Conservation (phyloP, 2,113 vertebrate genomes). For the Himantopus leucocephalus region DNA sequence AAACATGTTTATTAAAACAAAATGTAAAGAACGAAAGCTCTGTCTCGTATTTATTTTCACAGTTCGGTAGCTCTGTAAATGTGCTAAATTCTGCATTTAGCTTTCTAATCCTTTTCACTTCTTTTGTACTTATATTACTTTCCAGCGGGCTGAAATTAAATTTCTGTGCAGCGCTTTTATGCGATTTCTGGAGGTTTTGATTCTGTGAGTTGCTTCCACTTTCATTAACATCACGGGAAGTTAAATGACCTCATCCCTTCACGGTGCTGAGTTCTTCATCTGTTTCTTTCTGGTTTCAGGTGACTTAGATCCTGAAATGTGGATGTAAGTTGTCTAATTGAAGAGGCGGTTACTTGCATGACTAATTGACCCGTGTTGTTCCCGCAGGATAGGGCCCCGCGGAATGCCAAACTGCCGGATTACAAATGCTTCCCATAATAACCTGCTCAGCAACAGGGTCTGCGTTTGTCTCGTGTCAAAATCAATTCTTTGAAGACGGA, state of each 20-base stretch:
- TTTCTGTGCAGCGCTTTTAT: background rate
- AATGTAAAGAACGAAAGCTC: background rate
- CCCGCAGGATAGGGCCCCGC: background rate
- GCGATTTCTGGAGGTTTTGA: background rate
- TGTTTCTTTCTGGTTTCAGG: background rate
- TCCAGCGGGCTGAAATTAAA: background rate
- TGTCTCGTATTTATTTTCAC: background rate
- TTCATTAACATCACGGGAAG: background rate
- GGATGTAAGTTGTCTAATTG: background rate
- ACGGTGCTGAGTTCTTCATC: background rate
- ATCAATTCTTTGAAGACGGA: background rate
- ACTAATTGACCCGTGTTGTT: too few species aligned
- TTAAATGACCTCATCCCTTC: background rate
- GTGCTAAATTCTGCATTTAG: background rate
- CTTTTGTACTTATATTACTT: background rate
- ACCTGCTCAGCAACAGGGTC: background rate
- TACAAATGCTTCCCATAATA: background rate
- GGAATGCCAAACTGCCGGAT: background rate
- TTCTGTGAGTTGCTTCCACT: background rate
- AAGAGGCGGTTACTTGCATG: background rate
- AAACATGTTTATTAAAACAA: conserved; percentile 5
- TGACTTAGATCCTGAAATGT: background rate
- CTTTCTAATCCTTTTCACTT: background rate
- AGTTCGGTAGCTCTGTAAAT: background rate
- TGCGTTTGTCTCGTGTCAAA: background rate